Evolutionary conservation across 2,113 vertebrate genomes (phyloP).

Genomic region (Malurus melanocephalus): DNA sequence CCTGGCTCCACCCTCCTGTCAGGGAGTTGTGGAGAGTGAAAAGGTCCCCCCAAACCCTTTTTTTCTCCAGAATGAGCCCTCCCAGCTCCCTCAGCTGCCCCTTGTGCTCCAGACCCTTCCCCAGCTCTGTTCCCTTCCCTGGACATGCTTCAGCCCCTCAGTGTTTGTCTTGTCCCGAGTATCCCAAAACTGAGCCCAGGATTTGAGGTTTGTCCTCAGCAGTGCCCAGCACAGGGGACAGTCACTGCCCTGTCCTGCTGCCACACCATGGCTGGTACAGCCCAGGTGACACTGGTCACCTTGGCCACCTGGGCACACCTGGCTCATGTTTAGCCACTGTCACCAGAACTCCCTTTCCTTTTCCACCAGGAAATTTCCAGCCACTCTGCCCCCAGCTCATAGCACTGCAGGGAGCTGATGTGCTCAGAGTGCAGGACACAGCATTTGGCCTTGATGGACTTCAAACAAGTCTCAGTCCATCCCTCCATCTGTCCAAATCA

Average conservation of each 20-base stretch:
- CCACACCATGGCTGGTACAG: not conserved
- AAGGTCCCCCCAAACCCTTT: not conserved
- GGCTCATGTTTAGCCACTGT: not conserved
- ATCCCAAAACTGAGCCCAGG: fast-evolving
- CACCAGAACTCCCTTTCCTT: not conserved
- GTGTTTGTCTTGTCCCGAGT: fast-evolving
- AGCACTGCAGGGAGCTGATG: not conserved
- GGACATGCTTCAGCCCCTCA: not conserved
- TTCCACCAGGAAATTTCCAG: not conserved
- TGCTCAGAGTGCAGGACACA: not conserved
- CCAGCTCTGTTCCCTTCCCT: fast-evolving
- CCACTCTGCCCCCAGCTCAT: not conserved
- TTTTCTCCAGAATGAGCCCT: not conserved
- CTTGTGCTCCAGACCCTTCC: not conserved
- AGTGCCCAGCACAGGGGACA: not conserved
- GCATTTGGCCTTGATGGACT: not conserved
- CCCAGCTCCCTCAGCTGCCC: not conserved
- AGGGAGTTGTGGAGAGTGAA: fast-evolving
- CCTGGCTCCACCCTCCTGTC: not conserved
- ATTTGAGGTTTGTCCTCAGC: fast-evolving
- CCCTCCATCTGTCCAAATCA: not conserved
- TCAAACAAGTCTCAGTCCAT: not conserved
- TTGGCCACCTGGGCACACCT: not conserved
- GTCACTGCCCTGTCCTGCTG: not conserved
- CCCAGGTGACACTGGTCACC: not conserved